Conservation (phyloP, 2,797 vertebrate species). For the Tangara arthus region DNA sequence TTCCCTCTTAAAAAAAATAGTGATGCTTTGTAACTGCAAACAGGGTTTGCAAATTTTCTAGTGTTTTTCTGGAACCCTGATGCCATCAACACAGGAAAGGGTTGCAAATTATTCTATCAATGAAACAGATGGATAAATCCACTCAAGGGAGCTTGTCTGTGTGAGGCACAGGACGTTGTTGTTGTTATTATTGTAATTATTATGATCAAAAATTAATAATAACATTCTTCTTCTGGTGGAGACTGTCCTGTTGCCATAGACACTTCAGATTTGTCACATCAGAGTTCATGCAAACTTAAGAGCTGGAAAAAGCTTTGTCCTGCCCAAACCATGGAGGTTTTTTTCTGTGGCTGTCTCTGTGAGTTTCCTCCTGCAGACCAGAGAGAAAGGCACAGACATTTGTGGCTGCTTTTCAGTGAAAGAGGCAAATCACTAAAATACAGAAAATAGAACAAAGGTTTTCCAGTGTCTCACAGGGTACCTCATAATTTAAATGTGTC, state of each 20-base stretch:
- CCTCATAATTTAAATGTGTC: not conserved
- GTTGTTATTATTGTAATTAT: not conserved
- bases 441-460: not conserved
- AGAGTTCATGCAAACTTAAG: not conserved
- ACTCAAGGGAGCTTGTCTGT: not conserved
- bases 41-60: not conserved
- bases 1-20: not conserved
- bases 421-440: not conserved
- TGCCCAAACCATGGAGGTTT: fast-evolving
- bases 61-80: not conserved
- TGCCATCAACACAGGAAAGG: not conserved
- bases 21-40: not conserved
- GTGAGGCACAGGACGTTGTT: not conserved
- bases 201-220: not conserved
- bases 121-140: not conserved
- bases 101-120: not conserved
- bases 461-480: not conserved
- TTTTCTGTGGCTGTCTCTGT: not conserved
- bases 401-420: not conserved
- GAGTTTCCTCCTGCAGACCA: not conserved
- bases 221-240: not conserved
- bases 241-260: not conserved
- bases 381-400: not conserved
- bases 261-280: not conserved
- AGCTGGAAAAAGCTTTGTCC: not conserved